Base-by-base conservation (phyloP, 2,113 vertebrate species). In the Ctenodactylus gundi region DNA sequence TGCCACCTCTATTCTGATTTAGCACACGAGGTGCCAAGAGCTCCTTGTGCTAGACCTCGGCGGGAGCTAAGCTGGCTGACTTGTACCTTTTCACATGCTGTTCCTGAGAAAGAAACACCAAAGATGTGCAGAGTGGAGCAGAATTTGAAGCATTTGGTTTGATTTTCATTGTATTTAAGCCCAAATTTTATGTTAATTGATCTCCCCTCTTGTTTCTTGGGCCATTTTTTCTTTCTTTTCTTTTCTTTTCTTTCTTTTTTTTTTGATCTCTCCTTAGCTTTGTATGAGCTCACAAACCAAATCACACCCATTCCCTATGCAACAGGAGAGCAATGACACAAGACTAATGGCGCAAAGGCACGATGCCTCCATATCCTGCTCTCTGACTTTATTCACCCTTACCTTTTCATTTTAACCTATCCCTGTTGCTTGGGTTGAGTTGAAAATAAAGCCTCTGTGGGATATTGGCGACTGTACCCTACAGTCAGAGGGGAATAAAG, bases 341-440 rank as follows among this genome's bases (percentile, higher is more conserved):
- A 62, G 85, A 1, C 31, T 31, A 1, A 10, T 4, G n/a, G 14
- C 4, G 6, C 3, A 0, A 27, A 89, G 23, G 44, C 36, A 20
- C 53, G 1, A 1, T 41, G 1, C 14, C 13, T 39, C 1, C 60
- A 17, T 18, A 58, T 85, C 97, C 95, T 97, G 97, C 94, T 82
- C 93, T 12, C 86, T 89, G 91, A 93, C 97, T 96, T 97, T 92
- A 95, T 95, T 70, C 86, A 0, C 41, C 94, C 73, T 23, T 7
- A 1, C 27, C 89, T 92, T 85, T 85, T 91, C 10, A 75, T 86
- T 77, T 91, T 11, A 1, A 7, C 70, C 97, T 97, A 36, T 97
- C 77, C 58, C 96, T 97, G 65, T 97, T 36, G 97, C 97, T 97
- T 97, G 97, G 93, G 90, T 88, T 77, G 72, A 36, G 94, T 88